Base-by-base conservation (phyloP, 2,113 vertebrate genomes). In the Phainopepla nitens region DNA sequence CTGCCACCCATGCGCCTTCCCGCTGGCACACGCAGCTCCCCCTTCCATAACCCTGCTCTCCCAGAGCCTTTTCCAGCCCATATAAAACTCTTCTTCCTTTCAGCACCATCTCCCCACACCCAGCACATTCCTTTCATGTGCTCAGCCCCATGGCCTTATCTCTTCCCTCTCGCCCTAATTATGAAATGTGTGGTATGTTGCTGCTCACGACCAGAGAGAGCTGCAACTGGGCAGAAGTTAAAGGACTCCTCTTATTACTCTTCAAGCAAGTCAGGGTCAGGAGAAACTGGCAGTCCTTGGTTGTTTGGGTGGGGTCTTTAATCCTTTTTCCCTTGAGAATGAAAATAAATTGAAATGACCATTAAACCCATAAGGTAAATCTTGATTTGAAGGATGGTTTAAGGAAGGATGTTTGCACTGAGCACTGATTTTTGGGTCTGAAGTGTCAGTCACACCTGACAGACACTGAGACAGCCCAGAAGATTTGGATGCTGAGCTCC, bases 141-240 rank as follows among this genome's bases (percentile, higher is more conserved):
- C 89, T 35, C 85, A 77, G 81, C 60, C 68, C 41, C 5, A 23
- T 7, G 84, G 94, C 70, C 85, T 94, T 89, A 94, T 96, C 91
- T 93, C 69, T 68, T 68, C 11, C 2, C 64, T 49, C 92, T 45
- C 36, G 10, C 72, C 88, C 94, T 89, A 62, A 91, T 83, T 92
- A 87, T 93, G 95, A 84, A 97, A 94, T 93, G 93, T 54, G 87
- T 92, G 95, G 92, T 97, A 95, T 97, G 96, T 15, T 87, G 75
- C 78, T 82, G 39, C 69, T 84, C 60, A 62, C 53, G 71, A 96
- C 72, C 79, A 61, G 35, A 31, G 65, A 4, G 83, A 56, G 66
- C 80, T 76, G 61, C 36, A 47, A 56, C 33, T 29, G 88, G 82
- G 87, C 82, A 73, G 45, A 42, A 76, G 54, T 91, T 82, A 88